Percentiles rank a stretch among this genome's conserved stretches.
Conservation (phyloP, 2,797 vertebrate genomes). For the Falco cherrug region DNA sequence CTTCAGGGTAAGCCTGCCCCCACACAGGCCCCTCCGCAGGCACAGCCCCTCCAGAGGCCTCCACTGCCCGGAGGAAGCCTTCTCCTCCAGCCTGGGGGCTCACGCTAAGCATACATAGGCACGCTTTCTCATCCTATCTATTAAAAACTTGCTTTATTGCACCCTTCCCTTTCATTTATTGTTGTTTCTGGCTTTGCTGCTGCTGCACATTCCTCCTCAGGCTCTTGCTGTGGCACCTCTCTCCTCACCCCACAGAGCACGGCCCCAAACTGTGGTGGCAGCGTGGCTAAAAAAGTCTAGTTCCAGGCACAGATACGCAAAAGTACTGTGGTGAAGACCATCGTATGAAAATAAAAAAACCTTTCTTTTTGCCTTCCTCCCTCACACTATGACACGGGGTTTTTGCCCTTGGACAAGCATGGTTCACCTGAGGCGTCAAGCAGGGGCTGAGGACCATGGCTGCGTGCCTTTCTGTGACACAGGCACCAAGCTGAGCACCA, state of each 20-base stretch:
- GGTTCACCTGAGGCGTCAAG: too few species aligned
- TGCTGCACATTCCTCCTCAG: background rate
- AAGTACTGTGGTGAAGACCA: background rate
- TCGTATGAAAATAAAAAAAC: background rate
- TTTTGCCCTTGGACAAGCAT: too few species aligned
- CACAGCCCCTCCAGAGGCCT: background rate
- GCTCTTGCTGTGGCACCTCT: background rate
- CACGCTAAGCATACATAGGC: too few species aligned
- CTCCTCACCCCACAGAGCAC: accelerated
- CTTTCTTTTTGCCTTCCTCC: too few species aligned
- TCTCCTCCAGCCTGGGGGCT: accelerated
- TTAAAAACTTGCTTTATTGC: background rate
- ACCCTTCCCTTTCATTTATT: background rate
- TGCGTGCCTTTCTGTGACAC: accelerated
- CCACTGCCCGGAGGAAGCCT: background rate
- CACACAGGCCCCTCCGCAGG: accelerated
- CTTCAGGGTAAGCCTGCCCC: background rate
- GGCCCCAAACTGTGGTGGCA: background rate
- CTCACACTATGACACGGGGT: accelerated
- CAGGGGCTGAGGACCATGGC: too few species aligned
- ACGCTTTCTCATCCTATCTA: background rate
- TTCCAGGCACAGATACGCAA: background rate
- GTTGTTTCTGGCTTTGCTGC: background rate
- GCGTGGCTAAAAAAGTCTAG: accelerated
- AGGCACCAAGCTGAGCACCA: accelerated